Conservation (phyloP, 2,113 vertebrate species). For the Rhegmatorhina hoffmannsi region DNA sequence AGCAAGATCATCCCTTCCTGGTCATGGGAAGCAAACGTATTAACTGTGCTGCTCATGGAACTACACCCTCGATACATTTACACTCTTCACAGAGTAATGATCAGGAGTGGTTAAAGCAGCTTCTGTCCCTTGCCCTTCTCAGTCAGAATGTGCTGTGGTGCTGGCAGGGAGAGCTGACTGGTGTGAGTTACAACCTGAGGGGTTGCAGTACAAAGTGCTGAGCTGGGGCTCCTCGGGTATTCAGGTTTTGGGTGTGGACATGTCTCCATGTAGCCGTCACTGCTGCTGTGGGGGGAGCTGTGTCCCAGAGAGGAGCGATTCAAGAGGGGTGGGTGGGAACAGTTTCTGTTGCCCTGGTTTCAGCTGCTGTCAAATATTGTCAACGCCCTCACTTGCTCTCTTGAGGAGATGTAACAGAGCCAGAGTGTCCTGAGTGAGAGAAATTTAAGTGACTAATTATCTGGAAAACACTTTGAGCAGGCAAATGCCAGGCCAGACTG, state of each 20-base stretch:
- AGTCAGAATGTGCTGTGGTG: not conserved
- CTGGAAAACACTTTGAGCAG: not conserved
- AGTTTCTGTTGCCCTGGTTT: not conserved
- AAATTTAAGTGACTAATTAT: not conserved
- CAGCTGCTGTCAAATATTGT: not conserved
- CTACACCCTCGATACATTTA: not conserved
- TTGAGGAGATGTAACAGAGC: not conserved
- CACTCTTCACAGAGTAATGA: not conserved
- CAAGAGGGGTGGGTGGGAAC: not conserved
- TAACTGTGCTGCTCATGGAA: not conserved
- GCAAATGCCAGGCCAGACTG: not conserved
- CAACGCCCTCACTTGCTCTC: not conserved
- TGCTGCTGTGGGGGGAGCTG: not conserved
- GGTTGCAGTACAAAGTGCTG: not conserved
- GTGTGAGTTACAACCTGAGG: not conserved
- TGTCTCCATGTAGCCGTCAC: not conserved
- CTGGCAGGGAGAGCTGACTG: not conserved
- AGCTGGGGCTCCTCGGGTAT: not conserved
- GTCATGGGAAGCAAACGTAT: not conserved
- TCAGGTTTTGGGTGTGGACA: rapidly evolving
- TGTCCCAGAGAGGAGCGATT: not conserved
- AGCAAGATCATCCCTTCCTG: not conserved
- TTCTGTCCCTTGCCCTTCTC: not conserved
- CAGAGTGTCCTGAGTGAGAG: not conserved
- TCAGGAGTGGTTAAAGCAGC: not conserved